Conservation (phyloP, 2,888 invertebrate genomes). For the Digitonthophagus gazella region DNA sequence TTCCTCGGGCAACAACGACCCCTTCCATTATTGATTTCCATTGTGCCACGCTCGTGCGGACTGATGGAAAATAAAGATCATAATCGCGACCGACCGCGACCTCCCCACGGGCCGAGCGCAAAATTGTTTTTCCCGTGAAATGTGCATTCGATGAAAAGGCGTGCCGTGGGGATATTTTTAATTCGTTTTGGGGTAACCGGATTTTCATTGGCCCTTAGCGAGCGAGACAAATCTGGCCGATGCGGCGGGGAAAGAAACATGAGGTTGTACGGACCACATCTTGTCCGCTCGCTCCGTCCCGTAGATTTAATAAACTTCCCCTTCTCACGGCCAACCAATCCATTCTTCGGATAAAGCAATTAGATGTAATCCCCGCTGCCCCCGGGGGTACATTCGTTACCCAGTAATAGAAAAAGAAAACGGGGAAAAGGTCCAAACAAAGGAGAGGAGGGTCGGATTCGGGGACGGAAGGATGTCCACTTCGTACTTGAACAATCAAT, state of each 20-base stretch:
- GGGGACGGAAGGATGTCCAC: not conserved
- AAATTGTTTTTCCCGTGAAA: not conserved
- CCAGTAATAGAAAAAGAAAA: slow-evolving; percentile 16
- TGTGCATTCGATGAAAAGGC: not conserved
- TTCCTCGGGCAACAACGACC: not conserved
- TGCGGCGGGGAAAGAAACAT: not conserved
- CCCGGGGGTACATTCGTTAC: slow-evolving; percentile 14
- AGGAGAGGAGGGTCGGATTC: not conserved
- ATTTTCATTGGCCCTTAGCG: not conserved
- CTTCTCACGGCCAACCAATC: not conserved
- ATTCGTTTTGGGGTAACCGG: not conserved
- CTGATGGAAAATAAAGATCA: slow-evolving; percentile 17
- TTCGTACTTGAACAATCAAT: not conserved
- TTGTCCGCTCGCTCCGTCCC: not conserved
- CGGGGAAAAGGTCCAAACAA: not conserved
- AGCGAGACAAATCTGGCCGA: not conserved
- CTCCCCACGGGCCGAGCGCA: not conserved
- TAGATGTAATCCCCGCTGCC: not conserved
- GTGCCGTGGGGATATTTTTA: not conserved
- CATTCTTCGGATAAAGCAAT: not conserved
- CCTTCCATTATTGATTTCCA: slow-evolving; percentile 15
- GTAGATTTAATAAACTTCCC: not conserved
- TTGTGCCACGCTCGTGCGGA: slow-evolving; percentile 8
- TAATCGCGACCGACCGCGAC: slow-evolving; percentile 7
- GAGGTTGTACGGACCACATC: not conserved